Evolutionary conservation across 23 tunicate species (phyloP).

Genomic region (Halocynthia aurantium): DNA sequence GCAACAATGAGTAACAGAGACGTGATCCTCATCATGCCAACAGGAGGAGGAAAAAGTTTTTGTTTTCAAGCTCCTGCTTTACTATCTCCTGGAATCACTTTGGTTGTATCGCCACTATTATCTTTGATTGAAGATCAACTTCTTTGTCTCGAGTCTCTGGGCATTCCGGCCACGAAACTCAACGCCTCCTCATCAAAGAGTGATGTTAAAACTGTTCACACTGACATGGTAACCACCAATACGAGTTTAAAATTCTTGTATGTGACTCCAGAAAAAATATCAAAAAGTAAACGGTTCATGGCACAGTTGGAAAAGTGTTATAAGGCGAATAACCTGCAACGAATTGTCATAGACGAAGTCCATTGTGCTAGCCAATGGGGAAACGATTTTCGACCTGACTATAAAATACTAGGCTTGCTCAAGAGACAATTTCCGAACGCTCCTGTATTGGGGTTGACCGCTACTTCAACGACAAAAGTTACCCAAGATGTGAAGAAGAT

Average conservation of each 20-base stretch:
- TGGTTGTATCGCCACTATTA: slow-evolving; percentile 79
- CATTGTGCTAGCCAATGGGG: slow-evolving; percentile 95
- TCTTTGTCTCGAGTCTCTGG: slow-evolving; percentile 21
- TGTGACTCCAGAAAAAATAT: slow-evolving; percentile 70
- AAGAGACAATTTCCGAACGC: slow-evolving; percentile 78
- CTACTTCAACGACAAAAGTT: slow-evolving; percentile 73
- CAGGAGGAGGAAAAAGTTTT: slow-evolving; percentile 94
- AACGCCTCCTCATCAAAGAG: slow-evolving; percentile 45
- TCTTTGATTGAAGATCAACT: slow-evolving; percentile 89
- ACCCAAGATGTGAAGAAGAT: slow-evolving; percentile 53
- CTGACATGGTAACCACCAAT: slow-evolving; percentile 22
- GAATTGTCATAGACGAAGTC: slow-evolving; percentile 87
- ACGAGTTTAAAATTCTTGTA: slow-evolving; percentile 21
- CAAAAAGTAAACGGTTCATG: slow-evolving; percentile 69
- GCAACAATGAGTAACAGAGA: slow-evolving; percentile 63
- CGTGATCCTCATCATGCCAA: slow-evolving; percentile 74
- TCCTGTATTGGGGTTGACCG: slow-evolving; percentile 84
- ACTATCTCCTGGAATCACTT: slow-evolving; percentile 38
- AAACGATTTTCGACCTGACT: slow-evolving; percentile 87
- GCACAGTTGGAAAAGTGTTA: slow-evolving; percentile 87
- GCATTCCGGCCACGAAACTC: slow-evolving; percentile 46
- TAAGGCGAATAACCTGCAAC: slow-evolving; percentile 38
- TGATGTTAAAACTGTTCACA: slow-evolving; percentile 28
- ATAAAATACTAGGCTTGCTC: slow-evolving; percentile 54
- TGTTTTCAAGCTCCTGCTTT: slow-evolving; percentile 77